Evolutionary conservation across 37 sponge, comb jelly and placozoan species (phyloP).

Genomic region (Ephydatia muelleri): DNA sequence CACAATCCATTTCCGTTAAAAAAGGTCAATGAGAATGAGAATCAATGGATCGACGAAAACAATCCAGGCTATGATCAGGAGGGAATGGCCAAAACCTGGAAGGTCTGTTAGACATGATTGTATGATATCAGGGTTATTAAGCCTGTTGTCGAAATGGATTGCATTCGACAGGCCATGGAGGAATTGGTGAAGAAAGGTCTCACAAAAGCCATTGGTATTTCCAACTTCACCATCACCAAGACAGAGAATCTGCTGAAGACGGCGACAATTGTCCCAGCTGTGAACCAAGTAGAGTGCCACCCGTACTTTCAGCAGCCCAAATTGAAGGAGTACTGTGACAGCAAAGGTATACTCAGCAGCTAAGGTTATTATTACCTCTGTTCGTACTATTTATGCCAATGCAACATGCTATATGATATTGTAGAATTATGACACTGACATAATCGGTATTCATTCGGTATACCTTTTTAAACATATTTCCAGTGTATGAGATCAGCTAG

Average conservation of each 20-base stretch:
- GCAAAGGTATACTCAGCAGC: constrained; percentile 62
- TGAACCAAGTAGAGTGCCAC: constrained; percentile 88
- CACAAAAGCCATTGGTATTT: no score
- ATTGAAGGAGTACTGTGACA: constrained; percentile 74
- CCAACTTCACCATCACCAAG: no score
- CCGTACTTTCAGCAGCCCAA: no score
- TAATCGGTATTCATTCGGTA: background rate
- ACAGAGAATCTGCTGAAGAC: constrained; percentile 69
- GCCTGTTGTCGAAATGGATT: no score
- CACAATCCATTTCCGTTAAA: no score
- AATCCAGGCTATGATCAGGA: constrained; percentile 39
- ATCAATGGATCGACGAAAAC: constrained; percentile 57
- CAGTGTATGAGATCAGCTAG: background rate
- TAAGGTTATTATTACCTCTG: no score
- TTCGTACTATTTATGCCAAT: background rate
- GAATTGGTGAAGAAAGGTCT: constrained; percentile 54
- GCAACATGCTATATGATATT: background rate
- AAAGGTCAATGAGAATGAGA: constrained; percentile 7
- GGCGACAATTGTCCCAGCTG: constrained; percentile 80
- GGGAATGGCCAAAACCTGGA: constrained; percentile 42
- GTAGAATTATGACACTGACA: background rate
- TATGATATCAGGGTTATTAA: background rate
- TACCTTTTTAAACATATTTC: background rate
- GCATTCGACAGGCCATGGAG: constrained; percentile 79
- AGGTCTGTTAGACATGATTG: constrained; percentile 13